Evolutionary conservation across 1,140 invertebrate genomes (phyloP).

Genomic region (Trissolcus basalis): DNA sequence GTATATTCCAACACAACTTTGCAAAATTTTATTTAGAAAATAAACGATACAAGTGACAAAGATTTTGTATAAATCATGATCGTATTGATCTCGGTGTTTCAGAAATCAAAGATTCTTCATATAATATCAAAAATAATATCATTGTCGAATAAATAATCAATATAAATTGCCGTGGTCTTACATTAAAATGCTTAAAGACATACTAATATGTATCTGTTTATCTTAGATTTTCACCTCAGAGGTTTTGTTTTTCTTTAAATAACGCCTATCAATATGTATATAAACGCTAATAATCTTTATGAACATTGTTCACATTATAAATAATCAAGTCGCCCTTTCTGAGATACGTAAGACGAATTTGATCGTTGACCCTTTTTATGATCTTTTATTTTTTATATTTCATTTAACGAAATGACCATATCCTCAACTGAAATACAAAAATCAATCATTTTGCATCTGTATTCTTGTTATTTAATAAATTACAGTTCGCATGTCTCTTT

Average conservation of each 20-base stretch:
- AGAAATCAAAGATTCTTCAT: too few relatives aligned
- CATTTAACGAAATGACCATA: not conserved
- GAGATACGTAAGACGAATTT: too few relatives aligned
- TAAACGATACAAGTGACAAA: not conserved
- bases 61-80: not conserved
- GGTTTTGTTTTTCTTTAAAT: slow-evolving; percentile 12
- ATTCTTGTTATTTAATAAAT: slow-evolving; percentile 1
- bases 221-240: slow-evolving; percentile 6
- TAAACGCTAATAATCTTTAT: slow-evolving; percentile 33
- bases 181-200: slow-evolving; percentile 9
- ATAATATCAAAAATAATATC: slow-evolving; percentile 46
- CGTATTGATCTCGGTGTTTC: too few relatives aligned
- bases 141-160: slow-evolving; percentile 17
- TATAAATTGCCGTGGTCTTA: slow-evolving; percentile 10
- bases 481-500: slow-evolving; percentile 57
- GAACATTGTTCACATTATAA: slow-evolving; percentile 22
- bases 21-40: slow-evolving; percentile 1
- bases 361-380: not conserved
- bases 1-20: slow-evolving; percentile 28
- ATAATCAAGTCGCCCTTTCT: slow-evolving; percentile 15
- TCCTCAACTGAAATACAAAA: not conserved
- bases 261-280: slow-evolving; percentile 38
- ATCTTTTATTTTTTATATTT: not conserved
- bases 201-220: slow-evolving; percentile 27
- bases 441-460: not conserved